Base-by-base conservation (phyloP, 2,888 invertebrate genomes). In the Thysanoteuthis rhombus region DNA sequence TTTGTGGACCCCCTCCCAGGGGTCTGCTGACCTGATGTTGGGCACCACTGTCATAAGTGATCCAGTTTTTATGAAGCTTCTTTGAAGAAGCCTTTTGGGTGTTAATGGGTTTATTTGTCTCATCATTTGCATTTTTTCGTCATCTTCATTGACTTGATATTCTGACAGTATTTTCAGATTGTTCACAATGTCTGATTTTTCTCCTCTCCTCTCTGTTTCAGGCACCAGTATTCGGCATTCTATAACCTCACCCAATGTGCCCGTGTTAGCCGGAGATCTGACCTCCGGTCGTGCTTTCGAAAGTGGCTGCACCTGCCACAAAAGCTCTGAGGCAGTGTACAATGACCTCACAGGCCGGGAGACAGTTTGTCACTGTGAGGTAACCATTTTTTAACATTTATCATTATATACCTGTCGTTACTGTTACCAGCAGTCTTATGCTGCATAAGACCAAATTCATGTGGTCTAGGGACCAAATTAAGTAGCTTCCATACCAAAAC, bases 221-320 rank as follows among this genome's bases (percentile, higher is more conserved):
- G 93, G 93, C 58, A 39, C 47, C 52, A 58, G 93, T 47, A 93
- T 93, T 47, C 47, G 93, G 32, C 93, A 93, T 58, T 93, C 93
- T 58, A 93, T 93, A 47, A 93, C 93, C 42, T 93, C 38, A 36
- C 93, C 58, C 28, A 93, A 93, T 39, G 58, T 93, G 93, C 93
- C 93, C 28, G 45, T 93, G n/a, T 52, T 94, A 90, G 94, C 95
- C 3, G 96, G 96, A 12, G 99, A 99, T 97, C 97, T 99, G 95
- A 98, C 98, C 93, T 98, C 99, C 36, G 99, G 99, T 90, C 98
- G 98, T 96, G 99, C 99, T 47, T 99, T 99, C 97, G 99, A 99
- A 97, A 99, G 98, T 97, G 99, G 99, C 94, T 99, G 99, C 97
- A 98, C 98, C 95, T 97, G 97, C 94, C 96, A 96, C 93, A 95